Percentiles rank a stretch among this genome's conserved stretches.
Evolutionary conservation across 2,888 invertebrate species (phyloP).

Genomic region (Acanthosepion esculentum): DNA sequence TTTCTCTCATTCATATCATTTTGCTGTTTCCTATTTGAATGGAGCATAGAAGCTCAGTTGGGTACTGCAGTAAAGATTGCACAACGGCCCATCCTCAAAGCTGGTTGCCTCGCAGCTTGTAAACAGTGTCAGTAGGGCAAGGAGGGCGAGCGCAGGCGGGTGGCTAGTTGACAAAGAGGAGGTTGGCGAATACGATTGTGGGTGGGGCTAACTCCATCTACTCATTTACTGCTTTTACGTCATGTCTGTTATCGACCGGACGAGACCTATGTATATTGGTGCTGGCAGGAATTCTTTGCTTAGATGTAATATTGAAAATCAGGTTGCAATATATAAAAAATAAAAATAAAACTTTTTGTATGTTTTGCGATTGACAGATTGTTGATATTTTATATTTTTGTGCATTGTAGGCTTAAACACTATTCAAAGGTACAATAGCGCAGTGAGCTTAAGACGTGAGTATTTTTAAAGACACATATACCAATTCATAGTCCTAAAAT

Average conservation of each 20-base stretch:
- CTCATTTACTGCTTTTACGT: background rate
- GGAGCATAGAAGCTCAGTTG: background rate
- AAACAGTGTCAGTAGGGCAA: background rate
- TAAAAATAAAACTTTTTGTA: background rate
- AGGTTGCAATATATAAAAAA: background rate
- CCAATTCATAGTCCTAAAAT: too few species aligned
- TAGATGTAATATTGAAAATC: background rate
- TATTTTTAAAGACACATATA: too few species aligned
- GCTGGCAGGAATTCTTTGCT: background rate
- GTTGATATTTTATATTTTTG: background rate
- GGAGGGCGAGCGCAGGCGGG: background rate
- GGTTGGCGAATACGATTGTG: background rate
- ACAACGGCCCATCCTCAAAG: background rate
- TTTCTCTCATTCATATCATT: background rate
- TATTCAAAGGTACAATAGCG: too few species aligned
- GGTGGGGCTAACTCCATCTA: background rate
- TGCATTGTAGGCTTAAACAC: background rate
- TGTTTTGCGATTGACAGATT: background rate
- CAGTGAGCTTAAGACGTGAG: too few species aligned
- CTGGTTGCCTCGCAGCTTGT: background rate
- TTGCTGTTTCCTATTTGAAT: background rate
- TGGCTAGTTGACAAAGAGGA: conserved; percentile 2
- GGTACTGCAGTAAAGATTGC: background rate
- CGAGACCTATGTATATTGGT: background rate
- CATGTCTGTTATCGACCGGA: background rate